Evolutionary conservation across 2,797 vertebrate species (phyloP), one percentile per base, ranked within the genome.

Genomic region (Cynodonichthys magdalenae): DNA sequence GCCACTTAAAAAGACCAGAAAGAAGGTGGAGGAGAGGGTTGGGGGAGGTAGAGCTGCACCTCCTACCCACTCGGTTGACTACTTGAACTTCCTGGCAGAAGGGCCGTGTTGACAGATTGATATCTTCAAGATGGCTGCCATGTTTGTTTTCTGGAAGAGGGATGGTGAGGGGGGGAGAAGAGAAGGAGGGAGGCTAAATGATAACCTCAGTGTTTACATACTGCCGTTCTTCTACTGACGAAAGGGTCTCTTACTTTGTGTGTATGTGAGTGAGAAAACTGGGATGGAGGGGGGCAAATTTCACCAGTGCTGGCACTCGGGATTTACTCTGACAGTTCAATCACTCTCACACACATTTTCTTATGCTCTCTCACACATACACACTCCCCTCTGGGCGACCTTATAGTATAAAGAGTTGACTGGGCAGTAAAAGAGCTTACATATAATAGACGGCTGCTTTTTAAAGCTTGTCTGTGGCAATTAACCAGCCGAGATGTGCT

Each of bases 1-100:
- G 75, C 68, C 80, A 90, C 89, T 86, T 86, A 54, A 85, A 83
- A 80, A 75, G 79, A 75, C 20, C 75, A 77, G 77, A 85, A 63
- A 68, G 59, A 50, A 72, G 76, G 55, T 66, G 77, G 64, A 66
- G 69, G 69, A 56, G 69, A 69, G 59, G 46, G 75, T 14, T 15
- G 34, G 18, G 65, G 87, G 87, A 90, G 69, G 70, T 70, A 90
- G 88, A 75, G 59, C 53, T 28, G 29, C 72, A 20, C 73, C 71
- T 59, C 75, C 75, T 72, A n/a, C 60, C 66, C 75, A 64, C 87
- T 77, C 84, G 79, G 88, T 89, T 92, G 89, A 96, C 95, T 92
- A 90, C 94, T 96, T 95, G 93, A 96, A 95, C 96, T 98, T 95
- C 94, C 94, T 90, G 89, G 92, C 92, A 92, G 90, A 90, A 86